Evolutionary conservation across 2,797 vertebrate genomes (phyloP).

Genomic region (Pseudochirops cupreus): DNA sequence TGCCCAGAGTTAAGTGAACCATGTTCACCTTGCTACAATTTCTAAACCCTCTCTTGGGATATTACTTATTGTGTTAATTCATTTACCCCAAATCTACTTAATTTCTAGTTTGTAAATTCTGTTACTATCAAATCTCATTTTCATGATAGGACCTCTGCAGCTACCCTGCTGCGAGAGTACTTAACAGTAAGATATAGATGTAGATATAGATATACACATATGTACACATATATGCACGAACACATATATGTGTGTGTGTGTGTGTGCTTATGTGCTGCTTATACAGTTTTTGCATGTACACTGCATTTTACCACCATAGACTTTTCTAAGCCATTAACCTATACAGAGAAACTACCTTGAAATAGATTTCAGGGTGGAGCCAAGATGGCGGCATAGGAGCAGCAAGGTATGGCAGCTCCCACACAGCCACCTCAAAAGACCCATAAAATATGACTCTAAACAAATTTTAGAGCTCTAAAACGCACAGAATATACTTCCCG

Average conservation of each 20-base stretch:
- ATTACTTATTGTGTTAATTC: not conserved
- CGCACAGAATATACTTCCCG: no score
- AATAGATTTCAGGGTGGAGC: no score
- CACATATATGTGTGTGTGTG: not conserved
- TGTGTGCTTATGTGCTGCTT: not conserved
- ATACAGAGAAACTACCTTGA: not conserved
- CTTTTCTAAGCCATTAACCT: not conserved
- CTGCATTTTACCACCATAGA: not conserved
- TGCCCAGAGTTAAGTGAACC: not conserved
- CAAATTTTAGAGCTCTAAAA: no score
- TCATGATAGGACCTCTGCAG: not conserved
- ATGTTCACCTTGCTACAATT: not conserved
- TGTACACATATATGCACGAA: no score
- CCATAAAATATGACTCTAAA: no score
- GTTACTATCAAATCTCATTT: not conserved
- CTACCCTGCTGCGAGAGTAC: not conserved
- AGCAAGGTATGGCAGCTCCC: no score
- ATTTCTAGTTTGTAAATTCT: not conserved
- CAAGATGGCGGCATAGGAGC: no score
- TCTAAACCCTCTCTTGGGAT: not conserved
- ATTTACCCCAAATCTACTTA: not conserved
- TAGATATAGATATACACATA: not conserved
- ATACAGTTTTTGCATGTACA: not conserved
- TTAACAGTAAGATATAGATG: not conserved
- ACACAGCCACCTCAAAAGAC: no score